Evolutionary conservation across 2,888 invertebrate species (phyloP), one percentile per base, ranked within the genome.

Genomic region (Drosophila tanythrix): DNA sequence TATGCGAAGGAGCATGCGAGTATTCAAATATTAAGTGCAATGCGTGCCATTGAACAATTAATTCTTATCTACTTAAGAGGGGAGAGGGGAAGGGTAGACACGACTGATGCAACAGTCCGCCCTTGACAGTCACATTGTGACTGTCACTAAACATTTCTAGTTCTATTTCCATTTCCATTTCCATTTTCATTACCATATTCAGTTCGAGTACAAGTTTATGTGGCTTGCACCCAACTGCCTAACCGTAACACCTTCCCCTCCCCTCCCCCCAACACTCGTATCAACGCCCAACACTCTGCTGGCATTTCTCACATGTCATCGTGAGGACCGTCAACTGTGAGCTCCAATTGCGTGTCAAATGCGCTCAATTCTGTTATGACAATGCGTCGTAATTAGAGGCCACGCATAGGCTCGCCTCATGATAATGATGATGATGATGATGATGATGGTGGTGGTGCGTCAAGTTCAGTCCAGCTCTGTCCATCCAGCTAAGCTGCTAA

Each of bases 21-120:
- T 82, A 84, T 90, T 84, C 76, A 77, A 88, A 82, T 83, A 83
- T 83, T 81, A 78, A 88, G 88, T 88, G 87, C 80, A 87, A 90
- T 92, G 91, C 92, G 91, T 91, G 91, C 71, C 87, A 81, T 82
- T 79, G 74, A 84, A 91, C 91, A 92, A 91, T 91, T 91, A 91
- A 91, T 91, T 90, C 88, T 90, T 88, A 92, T 86, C 92, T 91
- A 89, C 82, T 92, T 91, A 78, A 58, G 35, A 68, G 66, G 33
- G 25, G 13, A 18, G 25, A 10, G 25, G 31, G 25, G 31, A n/a
- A 36, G 43, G 29, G 36, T n/a, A 36, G 33, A 33, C 35, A 48
- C 59, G 55, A 55, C 88, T 86, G 88, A 87, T 87, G 87, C 87
- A 90, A 89, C 89, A 87, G 89, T 87, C 75, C 21, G 87, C 79